Percentiles rank a stretch among this genome's conserved stretches.
Evolutionary conservation across 2,797 vertebrate species (phyloP).

Genomic region (Bucorvus abyssinicus): DNA sequence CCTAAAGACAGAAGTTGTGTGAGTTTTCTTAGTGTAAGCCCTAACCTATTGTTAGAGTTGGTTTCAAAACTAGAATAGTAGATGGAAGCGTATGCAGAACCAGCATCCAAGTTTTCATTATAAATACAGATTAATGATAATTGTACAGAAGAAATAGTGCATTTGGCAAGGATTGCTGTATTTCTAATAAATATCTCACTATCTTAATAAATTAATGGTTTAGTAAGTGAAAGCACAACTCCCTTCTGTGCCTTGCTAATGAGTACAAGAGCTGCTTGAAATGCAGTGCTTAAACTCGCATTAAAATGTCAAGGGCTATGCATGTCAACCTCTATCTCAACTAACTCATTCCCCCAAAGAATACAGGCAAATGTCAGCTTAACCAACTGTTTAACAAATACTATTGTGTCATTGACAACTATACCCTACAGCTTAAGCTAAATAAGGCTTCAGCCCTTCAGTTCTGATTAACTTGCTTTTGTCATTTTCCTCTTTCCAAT

Average conservation of each 20-base stretch:
- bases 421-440: constrained; percentile 58
- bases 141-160: not conserved
- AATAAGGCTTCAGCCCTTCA: constrained; percentile 36
- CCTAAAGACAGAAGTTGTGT: not conserved
- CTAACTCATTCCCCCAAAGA: constrained; percentile 66
- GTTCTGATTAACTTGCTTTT: constrained; percentile 44
- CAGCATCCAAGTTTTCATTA: not conserved
- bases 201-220: constrained; percentile 56
- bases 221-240: constrained; percentile 51
- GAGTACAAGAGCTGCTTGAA: constrained; percentile 65
- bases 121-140: not conserved
- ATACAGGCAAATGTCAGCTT: constrained; percentile 70
- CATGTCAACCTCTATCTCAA: constrained; percentile 66
- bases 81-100: not conserved
- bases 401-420: constrained; percentile 61
- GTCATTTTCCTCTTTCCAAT: constrained; percentile 32
- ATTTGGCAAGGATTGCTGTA: constrained; percentile 8
- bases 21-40: not conserved
- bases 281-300: constrained; percentile 69
- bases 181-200: constrained; percentile 56
- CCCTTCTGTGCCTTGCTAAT: constrained; percentile 47
- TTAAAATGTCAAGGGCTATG: constrained; percentile 74
- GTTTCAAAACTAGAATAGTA: constrained; percentile 12
- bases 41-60: not conserved
- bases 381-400: constrained; percentile 73